phyloP scores from a whole-genome alignment of 2,797 vertebrate species.

The Xenopus petersii region DNA sequence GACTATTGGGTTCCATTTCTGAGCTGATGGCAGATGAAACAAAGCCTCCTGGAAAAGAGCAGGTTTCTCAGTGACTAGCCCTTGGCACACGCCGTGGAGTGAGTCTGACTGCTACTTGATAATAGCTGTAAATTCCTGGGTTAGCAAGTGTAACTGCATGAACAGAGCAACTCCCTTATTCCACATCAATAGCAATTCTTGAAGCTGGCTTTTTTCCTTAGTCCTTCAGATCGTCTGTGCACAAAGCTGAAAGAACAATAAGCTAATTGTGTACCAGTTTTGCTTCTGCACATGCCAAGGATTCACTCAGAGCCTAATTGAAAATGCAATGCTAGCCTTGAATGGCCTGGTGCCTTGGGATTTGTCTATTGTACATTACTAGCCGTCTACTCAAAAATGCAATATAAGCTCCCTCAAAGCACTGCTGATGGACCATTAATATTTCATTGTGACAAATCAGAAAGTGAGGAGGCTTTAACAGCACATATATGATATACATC shows the following conservation, averaged over 20 bases:
- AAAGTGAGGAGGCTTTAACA: conserved; percentile 56
- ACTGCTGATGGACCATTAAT: conserved; percentile 79
- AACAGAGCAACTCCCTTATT: conserved; percentile 57
- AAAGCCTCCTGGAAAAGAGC: conserved; percentile 51
- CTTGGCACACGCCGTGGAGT: conserved; percentile 57
- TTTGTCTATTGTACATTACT: conserved; percentile 74
- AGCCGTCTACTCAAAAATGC: conserved; percentile 75
- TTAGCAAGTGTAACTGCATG: conserved; percentile 55
- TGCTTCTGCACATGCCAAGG: conserved; percentile 69
- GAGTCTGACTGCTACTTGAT: conserved; percentile 55
- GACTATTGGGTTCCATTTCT: conserved; percentile 87
- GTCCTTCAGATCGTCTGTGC: conserved; percentile 63
- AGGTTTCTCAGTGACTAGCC: conserved; percentile 43
- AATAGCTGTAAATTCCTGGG: conserved; percentile 63
- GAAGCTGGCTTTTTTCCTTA: conserved; percentile 56
- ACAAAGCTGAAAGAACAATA: conserved; percentile 68
- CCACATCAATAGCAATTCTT: conserved; percentile 61
- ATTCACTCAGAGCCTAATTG: conserved; percentile 76
- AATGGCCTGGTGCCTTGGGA: conserved; percentile 72
- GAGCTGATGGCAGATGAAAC: conserved; percentile 53
- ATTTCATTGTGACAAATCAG: conserved; percentile 80
- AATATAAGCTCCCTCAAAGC: conserved; percentile 78
- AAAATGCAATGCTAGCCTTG: conserved; percentile 73
- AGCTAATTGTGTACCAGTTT: conserved; percentile 72
- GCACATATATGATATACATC: conserved; percentile 12